phyloP scores from a whole-genome alignment of 2,113 vertebrate genomes.

The Naja naja region DNA sequence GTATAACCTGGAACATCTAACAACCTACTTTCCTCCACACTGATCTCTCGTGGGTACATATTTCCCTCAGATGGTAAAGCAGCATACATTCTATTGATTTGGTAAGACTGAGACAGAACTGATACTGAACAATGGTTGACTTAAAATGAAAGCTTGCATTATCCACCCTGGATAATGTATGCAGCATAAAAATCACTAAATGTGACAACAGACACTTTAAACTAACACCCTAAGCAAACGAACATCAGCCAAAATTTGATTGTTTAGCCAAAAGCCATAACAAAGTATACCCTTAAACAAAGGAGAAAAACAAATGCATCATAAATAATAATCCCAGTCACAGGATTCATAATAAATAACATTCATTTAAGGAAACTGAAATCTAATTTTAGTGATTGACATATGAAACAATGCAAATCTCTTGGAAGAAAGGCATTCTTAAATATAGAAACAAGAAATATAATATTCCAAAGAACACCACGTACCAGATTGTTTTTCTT shows the following conservation, averaged over 20 bases:
- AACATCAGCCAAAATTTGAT: neutral
- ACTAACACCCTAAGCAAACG: neutral
- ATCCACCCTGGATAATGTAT: neutral
- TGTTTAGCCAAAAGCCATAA: constrained; percentile 3
- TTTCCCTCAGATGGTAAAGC: neutral
- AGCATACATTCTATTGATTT: neutral
- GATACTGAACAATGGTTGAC: neutral
- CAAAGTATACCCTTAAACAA: neutral
- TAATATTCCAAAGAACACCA: constrained; percentile 1
- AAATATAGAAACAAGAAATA: neutral
- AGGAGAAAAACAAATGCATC: neutral
- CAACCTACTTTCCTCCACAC: neutral
- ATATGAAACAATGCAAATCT: neutral
- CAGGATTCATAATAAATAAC: neutral
- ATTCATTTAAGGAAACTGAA: constrained; percentile 2
- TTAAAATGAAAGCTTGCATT: neutral
- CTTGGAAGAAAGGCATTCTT: neutral
- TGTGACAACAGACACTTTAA: neutral
- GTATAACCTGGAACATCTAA: neutral
- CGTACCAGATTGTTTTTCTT: neutral
- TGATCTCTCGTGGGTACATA: neutral
- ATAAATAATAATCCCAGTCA: neutral
- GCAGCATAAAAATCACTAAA: neutral
- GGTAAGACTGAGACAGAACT: neutral
- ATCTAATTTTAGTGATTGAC: neutral